These are phyloP conservation scores for Eudasyphora cyanicolor DNA, from an alignment of 2,888 invertebrate species.

Conservation along the genomic window DNA sequence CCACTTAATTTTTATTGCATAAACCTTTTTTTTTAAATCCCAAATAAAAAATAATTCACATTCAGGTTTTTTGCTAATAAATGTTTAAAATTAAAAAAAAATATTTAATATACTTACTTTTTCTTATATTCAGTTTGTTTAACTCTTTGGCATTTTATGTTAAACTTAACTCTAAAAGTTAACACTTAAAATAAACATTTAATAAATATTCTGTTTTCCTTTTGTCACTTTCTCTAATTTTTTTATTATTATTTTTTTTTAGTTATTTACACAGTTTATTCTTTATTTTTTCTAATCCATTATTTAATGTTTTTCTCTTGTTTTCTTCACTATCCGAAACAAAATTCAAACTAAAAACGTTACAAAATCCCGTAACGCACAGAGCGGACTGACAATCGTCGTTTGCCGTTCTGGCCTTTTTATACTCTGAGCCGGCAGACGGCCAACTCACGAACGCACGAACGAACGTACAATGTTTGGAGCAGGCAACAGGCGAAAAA, in stretches of 20 bases:
- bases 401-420: slow-evolving; percentile 42
- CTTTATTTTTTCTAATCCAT: slow-evolving; percentile 35
- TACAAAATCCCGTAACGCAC: slow-evolving; percentile 62
- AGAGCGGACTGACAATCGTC: slow-evolving; percentile 56
- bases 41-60: no score
- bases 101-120: neutral
- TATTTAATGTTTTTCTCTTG: slow-evolving; percentile 4
- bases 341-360: slow-evolving; percentile 58
- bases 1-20: no score
- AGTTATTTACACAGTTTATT: slow-evolving; percentile 39
- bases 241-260: neutral
- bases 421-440: slow-evolving; percentile 48
- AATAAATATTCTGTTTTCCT: neutral
- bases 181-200: neutral
- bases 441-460: neutral
- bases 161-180: neutral
- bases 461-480: slow-evolving; percentile 13
- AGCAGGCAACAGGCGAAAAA: slow-evolving; percentile 20
- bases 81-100: no score
- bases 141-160: no score
- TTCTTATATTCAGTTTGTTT: no score
- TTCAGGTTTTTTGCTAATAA: no score
- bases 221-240: neutral
- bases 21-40: no score
- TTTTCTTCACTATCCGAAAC: slow-evolving; percentile 11